Percentiles rank a stretch among this genome's conserved stretches.
Evolutionary conservation across 2,797 vertebrate genomes (phyloP).

Genomic region (Parauchenoglanis ngamensis): DNA sequence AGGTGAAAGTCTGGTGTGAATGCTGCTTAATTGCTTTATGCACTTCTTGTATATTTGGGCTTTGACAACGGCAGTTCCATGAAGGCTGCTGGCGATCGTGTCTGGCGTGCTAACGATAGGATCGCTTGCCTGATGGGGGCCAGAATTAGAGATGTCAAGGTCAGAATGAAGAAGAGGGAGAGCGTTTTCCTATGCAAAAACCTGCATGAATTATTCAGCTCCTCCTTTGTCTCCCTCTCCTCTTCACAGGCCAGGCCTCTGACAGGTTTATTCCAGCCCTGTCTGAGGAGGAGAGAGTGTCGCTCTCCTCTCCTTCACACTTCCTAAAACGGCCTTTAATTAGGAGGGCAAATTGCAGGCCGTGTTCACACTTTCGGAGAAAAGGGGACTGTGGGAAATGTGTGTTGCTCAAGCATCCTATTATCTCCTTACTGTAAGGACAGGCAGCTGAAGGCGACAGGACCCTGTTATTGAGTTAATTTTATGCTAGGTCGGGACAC

Average conservation of each 20-base stretch:
- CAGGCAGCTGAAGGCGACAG: constrained; percentile 29
- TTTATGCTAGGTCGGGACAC: neutral
- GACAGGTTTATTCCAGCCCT: constrained; percentile 60
- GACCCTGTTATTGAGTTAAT: constrained; percentile 34
- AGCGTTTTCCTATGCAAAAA: constrained; percentile 53
- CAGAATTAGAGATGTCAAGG: constrained; percentile 51
- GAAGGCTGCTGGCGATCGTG: constrained; percentile 21
- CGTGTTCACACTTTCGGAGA: constrained; percentile 27
- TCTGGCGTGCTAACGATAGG: constrained; percentile 45
- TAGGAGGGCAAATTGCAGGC: constrained; percentile 56
- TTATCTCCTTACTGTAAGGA: constrained; percentile 46
- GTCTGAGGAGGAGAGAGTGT: constrained; percentile 47
- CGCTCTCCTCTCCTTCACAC: constrained; percentile 44
- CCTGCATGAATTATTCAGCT: constrained; percentile 61
- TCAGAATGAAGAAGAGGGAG: constrained; percentile 45
- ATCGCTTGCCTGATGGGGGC: constrained; percentile 30
- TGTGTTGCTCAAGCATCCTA: constrained; percentile 43
- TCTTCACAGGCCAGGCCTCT: constrained; percentile 46
- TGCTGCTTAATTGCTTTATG: neutral
- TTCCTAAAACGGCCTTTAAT: constrained; percentile 55
- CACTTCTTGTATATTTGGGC: neutral
- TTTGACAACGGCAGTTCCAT: neutral
- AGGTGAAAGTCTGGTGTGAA: neutral
- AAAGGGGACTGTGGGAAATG: constrained; percentile 54
- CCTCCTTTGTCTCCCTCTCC: constrained; percentile 39